Evolutionary conservation across 2,113 vertebrate species (phyloP).

Genomic region (Haemorhous mexicanus): DNA sequence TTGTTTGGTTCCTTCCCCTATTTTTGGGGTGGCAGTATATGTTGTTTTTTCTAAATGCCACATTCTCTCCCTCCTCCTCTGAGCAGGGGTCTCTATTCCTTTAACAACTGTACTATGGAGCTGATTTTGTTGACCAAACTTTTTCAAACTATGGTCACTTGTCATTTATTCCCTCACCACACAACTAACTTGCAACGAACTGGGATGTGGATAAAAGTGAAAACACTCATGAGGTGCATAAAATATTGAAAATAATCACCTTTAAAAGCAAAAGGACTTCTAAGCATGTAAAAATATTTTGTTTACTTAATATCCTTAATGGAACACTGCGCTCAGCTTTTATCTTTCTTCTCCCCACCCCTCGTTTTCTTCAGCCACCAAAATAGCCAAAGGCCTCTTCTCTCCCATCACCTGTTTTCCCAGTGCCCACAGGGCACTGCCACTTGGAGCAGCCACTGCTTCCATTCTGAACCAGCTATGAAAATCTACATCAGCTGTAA

Average conservation of each 20-base stretch:
- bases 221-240: neutral
- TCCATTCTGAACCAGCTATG: neutral
- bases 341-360: neutral
- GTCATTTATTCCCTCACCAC: neutral
- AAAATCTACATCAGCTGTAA: neutral
- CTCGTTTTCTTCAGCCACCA: neutral
- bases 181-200: neutral
- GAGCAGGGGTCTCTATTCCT: neutral
- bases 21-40: fast-evolving
- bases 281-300: neutral
- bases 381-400: neutral
- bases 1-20: neutral
- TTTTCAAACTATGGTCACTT: neutral
- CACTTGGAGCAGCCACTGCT: neutral
- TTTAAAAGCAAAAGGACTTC: neutral
- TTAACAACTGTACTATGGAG: neutral
- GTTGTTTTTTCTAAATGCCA: neutral
- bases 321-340: neutral
- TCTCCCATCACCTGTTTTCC: neutral
- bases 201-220: neutral
- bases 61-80: neutral
- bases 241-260: neutral
- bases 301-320: neutral
- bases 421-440: neutral
- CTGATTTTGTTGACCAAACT: neutral